Conservation (phyloP, 2,113 vertebrate species). For the Cheilinus undulatus region DNA sequence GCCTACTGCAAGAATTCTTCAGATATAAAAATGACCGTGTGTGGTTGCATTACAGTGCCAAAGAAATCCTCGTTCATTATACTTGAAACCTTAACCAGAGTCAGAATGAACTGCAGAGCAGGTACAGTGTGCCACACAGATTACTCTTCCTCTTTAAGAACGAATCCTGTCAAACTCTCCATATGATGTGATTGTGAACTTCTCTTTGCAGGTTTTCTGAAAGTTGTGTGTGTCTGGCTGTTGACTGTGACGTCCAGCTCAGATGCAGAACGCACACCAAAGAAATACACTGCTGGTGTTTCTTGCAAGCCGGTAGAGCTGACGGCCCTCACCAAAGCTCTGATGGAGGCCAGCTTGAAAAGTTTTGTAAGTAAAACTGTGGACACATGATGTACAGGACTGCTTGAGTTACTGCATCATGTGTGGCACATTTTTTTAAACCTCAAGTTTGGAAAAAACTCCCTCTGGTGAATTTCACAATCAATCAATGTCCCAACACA, state of each 20-base stretch:
- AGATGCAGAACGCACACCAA: background rate
- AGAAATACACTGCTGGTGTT: background rate
- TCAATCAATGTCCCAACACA: too few species aligned
- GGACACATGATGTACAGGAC: background rate
- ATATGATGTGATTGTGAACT: background rate
- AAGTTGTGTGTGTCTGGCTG: conserved; percentile 21
- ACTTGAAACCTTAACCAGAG: background rate
- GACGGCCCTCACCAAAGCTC: background rate
- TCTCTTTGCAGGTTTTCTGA: conserved; percentile 43
- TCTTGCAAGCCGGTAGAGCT: conserved; percentile 24
- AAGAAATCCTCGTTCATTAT: background rate
- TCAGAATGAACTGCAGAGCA: conserved; percentile 40
- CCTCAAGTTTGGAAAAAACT: too few species aligned
- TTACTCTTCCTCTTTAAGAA: background rate
- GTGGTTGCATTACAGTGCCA: background rate
- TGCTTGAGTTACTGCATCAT: too few species aligned
- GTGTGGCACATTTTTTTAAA: too few species aligned
- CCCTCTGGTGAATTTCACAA: too few species aligned
- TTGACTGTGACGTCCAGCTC: conserved; percentile 25
- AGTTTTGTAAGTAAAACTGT: conserved; percentile 61
- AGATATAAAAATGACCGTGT: conserved; percentile 3
- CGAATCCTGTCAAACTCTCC: too few species aligned
- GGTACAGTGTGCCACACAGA: conserved; percentile 29
- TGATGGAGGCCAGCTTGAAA: background rate
- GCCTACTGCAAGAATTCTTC: conserved; percentile 1